These are phyloP conservation scores for Monarcha castaneiventris DNA, from an alignment of 2,113 vertebrate genomes.

Conservation along the genomic window DNA sequence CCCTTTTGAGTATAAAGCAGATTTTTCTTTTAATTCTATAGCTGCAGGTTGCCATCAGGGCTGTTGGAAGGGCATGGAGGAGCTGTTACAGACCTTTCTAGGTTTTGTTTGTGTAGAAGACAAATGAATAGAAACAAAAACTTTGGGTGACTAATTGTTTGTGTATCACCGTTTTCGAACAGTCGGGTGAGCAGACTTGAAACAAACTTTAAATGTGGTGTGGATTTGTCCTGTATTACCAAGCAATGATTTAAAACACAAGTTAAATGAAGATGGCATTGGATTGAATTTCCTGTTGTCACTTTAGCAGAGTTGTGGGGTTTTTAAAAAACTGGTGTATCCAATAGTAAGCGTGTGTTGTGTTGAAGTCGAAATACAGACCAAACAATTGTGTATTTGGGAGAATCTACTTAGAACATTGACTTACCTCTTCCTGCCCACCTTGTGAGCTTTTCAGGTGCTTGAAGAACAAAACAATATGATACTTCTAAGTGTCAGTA, in stretches of 20 bases:
- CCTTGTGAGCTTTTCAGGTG: not conserved
- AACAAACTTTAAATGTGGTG: not conserved
- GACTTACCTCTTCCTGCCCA: not conserved
- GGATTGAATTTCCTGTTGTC: not conserved
- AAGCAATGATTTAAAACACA: not conserved
- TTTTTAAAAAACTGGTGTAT: not conserved
- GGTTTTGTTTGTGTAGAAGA: not conserved
- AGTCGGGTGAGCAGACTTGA: not conserved
- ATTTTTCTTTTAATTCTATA: not conserved
- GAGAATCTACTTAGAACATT: not conserved
- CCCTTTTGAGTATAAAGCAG: not conserved
- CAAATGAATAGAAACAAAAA: not conserved
- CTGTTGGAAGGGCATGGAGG: not conserved
- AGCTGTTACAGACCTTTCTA: not conserved
- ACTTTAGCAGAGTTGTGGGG: not conserved
- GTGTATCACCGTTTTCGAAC: rapidly evolving
- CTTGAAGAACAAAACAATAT: not conserved
- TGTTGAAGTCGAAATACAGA: not conserved
- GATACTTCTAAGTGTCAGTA: not conserved
- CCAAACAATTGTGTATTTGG: not conserved
- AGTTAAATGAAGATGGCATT: not conserved
- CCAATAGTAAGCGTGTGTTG: not conserved
- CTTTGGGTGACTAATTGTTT: not conserved
- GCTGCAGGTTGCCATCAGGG: not conserved
- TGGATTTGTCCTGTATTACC: not conserved